A percentile compares a stretch with the other conserved stretches of the same genome.
Conservation (phyloP, 92 coral and sea anemone species). For the Diadumene lineata region DNA sequence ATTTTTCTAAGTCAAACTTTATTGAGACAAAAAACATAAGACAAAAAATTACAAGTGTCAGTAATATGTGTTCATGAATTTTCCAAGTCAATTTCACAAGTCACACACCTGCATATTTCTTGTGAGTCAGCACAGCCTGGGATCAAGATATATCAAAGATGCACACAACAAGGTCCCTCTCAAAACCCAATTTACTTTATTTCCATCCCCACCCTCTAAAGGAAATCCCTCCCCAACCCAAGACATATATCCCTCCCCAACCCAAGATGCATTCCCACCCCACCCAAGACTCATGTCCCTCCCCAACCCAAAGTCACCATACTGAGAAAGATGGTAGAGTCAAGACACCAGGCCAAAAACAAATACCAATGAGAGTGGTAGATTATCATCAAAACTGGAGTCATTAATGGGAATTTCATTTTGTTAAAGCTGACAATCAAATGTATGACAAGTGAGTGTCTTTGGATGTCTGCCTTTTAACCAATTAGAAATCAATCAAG, state of each 20-base stretch:
- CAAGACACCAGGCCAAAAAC: not conserved
- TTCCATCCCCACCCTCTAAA: not conserved
- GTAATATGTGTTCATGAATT: not conserved
- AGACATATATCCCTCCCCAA: not conserved
- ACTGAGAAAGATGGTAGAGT: conserved; percentile 1
- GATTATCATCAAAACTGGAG: not conserved
- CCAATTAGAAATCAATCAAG: not conserved
- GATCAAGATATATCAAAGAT: not conserved
- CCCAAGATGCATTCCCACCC: not conserved
- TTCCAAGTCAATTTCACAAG: not conserved
- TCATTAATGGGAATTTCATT: too few relatives aligned
- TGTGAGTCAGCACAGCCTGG: not conserved
- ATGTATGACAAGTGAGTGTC: not conserved
- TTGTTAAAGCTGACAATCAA: too few relatives aligned
- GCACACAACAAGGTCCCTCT: not conserved
- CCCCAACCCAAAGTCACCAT: not conserved
- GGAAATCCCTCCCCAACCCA: not conserved
- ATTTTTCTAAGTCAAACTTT: conserved; percentile 1
- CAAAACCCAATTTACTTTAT: not conserved
- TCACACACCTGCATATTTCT: not conserved
- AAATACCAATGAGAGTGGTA: not conserved
- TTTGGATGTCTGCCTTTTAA: not conserved
- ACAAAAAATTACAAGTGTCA: not conserved
- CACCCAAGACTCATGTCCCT: not conserved
- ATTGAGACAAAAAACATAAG: not conserved